Base-by-base conservation (phyloP, 2,797 vertebrate genomes). In the Amazona ochrocephala region DNA sequence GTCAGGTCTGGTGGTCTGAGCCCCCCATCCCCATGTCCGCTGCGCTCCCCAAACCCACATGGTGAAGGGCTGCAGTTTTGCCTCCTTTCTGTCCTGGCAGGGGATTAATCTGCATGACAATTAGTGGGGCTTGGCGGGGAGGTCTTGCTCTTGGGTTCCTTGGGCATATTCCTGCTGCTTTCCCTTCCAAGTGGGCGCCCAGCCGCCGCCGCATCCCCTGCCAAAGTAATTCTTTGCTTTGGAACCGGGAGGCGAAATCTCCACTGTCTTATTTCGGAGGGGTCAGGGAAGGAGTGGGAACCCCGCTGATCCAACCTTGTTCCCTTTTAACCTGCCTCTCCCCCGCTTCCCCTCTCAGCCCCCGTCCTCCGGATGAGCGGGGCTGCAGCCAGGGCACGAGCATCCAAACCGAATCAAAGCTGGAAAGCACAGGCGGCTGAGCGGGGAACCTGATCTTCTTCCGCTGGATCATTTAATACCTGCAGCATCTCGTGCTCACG, bases 211-310 rank as follows among this genome's bases (percentile, higher is more conserved):
- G 8, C 7, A 19, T 48, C 67, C 71, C 66, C 79, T 95, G 97
- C 96, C 97, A 97, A 97, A 95, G 95, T 95, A 94, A 97, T 97
- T 96, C 96, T 97, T 97, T 96, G 95, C 92, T 97, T 96, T 97
- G 96, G 95, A 96, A 96, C 81, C 1, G 4, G 82, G 93, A 96
- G 89, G 50, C 3, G 12, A 87, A 83, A 79, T 74, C 93, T 93
- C 75, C 95, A 85, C 90, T 53, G 64, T 94, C 89, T 88, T 41
- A 27, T 45, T 95, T 93, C 4, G 6, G 87, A 92, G 94, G 81
- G 94, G 96, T 95, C 90, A 93, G 72, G 87, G 83, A 94, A 84
- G 84, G 89, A 96, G 87, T 54, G 90, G 94, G 95, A 96, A 79
- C 90, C 95, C 94, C 5, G 77, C 95, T 92, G 95, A 42, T 93